Evolutionary conservation across 2,888 invertebrate species (phyloP).

Genomic region (Bombyx huttoni): DNA sequence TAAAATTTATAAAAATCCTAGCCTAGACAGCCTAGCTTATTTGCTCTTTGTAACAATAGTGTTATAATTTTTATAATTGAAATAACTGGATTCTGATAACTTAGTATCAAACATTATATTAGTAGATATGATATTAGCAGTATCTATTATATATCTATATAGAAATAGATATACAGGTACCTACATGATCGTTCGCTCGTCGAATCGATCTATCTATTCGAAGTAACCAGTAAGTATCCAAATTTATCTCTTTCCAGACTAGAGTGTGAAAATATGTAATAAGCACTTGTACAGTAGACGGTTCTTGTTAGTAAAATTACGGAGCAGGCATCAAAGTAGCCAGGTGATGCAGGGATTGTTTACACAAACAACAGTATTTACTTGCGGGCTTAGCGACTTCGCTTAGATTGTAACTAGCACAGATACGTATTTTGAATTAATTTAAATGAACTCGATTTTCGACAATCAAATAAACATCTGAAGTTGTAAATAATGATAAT

Average conservation of each 20-base stretch:
- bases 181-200: too few species aligned
- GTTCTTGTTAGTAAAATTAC: constrained; percentile 3
- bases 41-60: too few species aligned
- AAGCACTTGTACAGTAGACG: constrained; percentile 1
- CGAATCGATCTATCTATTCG: too few species aligned
- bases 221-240: background rate
- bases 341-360: constrained; percentile 37
- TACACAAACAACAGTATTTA: constrained; percentile 52
- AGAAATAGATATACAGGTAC: too few species aligned
- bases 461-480: background rate
- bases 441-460: background rate
- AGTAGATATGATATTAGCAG: too few species aligned
- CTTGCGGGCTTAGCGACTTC: constrained; percentile 38
- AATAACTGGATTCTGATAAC: too few species aligned
- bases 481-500: background rate
- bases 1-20: too few species aligned
- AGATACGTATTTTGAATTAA: constrained; percentile 23
- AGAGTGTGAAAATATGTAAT: background rate
- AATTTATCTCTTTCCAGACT: background rate
- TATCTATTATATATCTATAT: too few species aligned
- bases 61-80: too few species aligned
- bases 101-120: too few species aligned
- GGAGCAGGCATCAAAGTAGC: constrained; percentile 2
- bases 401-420: constrained; percentile 29
- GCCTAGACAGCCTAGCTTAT: too few species aligned